Conservation (phyloP, 2,888 invertebrate genomes). For the Dysmachus trigonus region DNA sequence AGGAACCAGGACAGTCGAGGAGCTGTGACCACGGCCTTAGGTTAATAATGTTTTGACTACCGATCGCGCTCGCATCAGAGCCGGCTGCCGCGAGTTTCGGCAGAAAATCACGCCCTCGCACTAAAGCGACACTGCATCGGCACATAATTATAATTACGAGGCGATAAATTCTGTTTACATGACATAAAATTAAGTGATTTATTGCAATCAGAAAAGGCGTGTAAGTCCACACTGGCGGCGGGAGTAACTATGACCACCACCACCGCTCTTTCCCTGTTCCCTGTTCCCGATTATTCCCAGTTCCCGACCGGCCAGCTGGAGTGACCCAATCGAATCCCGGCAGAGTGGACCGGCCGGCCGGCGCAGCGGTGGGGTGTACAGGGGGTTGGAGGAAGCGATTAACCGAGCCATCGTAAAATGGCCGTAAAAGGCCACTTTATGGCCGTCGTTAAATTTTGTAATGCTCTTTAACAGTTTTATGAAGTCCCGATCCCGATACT, state of each 20-base stretch:
- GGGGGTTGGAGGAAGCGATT: slow-evolving; percentile 20
- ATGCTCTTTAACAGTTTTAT: slow-evolving; percentile 41
- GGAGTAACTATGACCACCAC: neutral
- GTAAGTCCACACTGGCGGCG: neutral
- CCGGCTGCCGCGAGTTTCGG: neutral
- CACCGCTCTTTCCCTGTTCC: neutral
- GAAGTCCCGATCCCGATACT: slow-evolving; percentile 39
- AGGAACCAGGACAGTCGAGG: neutral
- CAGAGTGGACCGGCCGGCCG: too few relatives aligned
- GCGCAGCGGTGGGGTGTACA: neutral
- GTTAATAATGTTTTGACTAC: slow-evolving; percentile 40
- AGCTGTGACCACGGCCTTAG: slow-evolving; percentile 8
- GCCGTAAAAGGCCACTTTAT: slow-evolving; percentile 39
- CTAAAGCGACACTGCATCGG: neutral
- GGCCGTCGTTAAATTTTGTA: slow-evolving; percentile 39
- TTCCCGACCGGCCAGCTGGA: neutral
- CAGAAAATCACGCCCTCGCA: slow-evolving; percentile 38
- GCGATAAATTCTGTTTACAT: slow-evolving; percentile 41
- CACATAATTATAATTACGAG: slow-evolving; percentile 44
- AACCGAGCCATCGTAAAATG: slow-evolving; percentile 35
- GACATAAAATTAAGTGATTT: slow-evolving; percentile 44
- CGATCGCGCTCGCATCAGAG: neutral
- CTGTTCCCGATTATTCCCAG: neutral
- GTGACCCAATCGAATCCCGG: neutral
- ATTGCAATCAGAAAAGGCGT: slow-evolving; percentile 34